Evolutionary conservation across 2,113 vertebrate genomes (phyloP), one percentile per base, ranked within the genome.

Genomic region (Edolisoma coerulescens): DNA sequence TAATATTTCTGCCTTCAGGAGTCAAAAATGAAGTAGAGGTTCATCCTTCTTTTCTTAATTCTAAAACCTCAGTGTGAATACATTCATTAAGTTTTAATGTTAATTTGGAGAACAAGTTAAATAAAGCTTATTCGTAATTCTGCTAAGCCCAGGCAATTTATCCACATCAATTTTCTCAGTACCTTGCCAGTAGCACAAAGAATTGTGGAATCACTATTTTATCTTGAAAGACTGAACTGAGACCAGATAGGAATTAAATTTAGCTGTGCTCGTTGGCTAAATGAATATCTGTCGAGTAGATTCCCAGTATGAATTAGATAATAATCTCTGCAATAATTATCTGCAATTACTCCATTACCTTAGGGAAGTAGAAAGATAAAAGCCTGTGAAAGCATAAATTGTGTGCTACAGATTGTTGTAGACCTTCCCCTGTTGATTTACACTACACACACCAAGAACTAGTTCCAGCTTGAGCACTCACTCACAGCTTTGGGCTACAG

Each of bases 311-410:
- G 87, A 90, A 88, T 74, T 81, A 91, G 93, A 96, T 90, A 82
- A 83, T 74, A 83, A 96, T 96, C 87, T 93, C 75, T 90, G 84
- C 86, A 86, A 88, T 74, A 95, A 96, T 93, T 96, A 70, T 57
- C 63, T 88, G 71, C 87, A 91, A 96, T 96, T 94, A 93, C 84
- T 92, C 39, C 63, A 47, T 93, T 77, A 84, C 96, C 82, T 93
- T 45, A 91, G 96, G 95, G 68, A 91, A 80, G 37, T 42, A 81
- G 75, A 33, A 91, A 90, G 89, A 94, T 88, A 85, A 95, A 95
- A 95, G 93, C 27, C 84, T 4, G 0, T 89, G 82, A 85, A 94
- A 88, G 70, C 87, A 88, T 77, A 90, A 96, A 94, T 94, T 83
- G 67, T 84, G 50, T 32, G 75, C 78, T 90, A 63, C 56, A 80